Base-by-base conservation (phyloP, 2,797 vertebrate species). In the Enteromius unitaeniatus region DNA sequence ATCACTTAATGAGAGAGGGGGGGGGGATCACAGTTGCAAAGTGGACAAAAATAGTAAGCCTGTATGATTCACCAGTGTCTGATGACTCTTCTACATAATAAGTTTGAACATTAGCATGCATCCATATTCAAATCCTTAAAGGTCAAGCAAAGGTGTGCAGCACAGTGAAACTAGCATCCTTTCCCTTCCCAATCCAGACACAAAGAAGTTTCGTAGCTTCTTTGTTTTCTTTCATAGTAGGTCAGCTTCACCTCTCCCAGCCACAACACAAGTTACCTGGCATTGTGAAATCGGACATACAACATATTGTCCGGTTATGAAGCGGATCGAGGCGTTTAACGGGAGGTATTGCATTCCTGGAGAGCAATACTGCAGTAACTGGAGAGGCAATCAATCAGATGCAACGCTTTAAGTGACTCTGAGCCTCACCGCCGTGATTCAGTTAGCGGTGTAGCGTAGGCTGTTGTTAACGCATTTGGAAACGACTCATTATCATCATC, bases 401-500 rank as follows among this genome's bases (percentile, higher is more conserved):
- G 28, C 75, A 78, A 51, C 7, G n/a, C 65, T 78, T 78, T 45
- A 77, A 83, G 73, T 68, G 73, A 83, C 75, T 78, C 51, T n/a
- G 21, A 85, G 82, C 26, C 79, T 84, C 55, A 72, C 69, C 55
- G 83, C 21, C 14, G 37, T 84, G 73, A 89, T 88, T 84, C 84
- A 86, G 90, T 90, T 87, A 87, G 72, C 64, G 78, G 76, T 90
- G 85, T 91, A 90, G 92, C 91, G 88, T 91, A 92, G 92, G 92
- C 86, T 92, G 85, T 90, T 86, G 88, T 87, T 90, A 92, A 92
- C 88, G 88, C 92, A 90, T 93, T 93, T 93, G 90, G 89, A 89
- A 90, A 92, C 86, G 88, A 92, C 86, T 93, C 90, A 94, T 93
- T 93, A 92, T 89, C 87, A 91, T 92, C 68, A 73, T 91, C 90